Percentiles rank a stretch among this genome's conserved stretches.
These are phyloP conservation scores for Acholoe squamosa DNA, from an alignment of 2,888 invertebrate species.

Conservation along the genomic window DNA sequence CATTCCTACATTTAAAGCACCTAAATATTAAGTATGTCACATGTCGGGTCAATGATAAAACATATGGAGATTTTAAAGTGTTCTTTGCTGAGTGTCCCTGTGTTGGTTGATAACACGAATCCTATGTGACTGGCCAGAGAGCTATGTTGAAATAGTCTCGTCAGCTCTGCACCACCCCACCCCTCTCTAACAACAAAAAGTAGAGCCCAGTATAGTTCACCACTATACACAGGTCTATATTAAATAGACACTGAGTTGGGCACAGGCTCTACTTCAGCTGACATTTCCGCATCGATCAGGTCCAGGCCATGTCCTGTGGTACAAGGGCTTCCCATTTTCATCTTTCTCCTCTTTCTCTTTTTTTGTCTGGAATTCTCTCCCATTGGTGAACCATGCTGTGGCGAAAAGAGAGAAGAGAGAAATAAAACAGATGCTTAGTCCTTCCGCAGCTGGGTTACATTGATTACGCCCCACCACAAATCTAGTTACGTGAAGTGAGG, in stretches of 20 bases:
- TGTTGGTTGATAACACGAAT: no score
- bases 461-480: slow-evolving; percentile 12
- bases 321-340: neutral
- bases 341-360: neutral
- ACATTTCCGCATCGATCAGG: slow-evolving; percentile 17
- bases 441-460: slow-evolving; percentile 14
- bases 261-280: neutral
- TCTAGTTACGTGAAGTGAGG: slow-evolving; percentile 21
- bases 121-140: no score
- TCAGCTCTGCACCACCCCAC: no score
- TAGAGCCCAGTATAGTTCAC: no score
- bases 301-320: neutral
- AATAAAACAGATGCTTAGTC: neutral
- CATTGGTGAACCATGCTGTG: neutral
- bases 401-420: neutral
- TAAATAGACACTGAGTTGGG: neutral
- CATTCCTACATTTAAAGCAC: no score
- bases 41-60: no score
- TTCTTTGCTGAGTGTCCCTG: no score
- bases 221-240: no score
- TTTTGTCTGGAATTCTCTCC: neutral
- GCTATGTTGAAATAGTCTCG: no score
- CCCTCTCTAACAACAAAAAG: no score
- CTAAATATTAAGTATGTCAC: no score
- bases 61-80: no score